Evolutionary conservation across 2,113 vertebrate species (phyloP).

Genomic region (Neolamprologus devosi): DNA sequence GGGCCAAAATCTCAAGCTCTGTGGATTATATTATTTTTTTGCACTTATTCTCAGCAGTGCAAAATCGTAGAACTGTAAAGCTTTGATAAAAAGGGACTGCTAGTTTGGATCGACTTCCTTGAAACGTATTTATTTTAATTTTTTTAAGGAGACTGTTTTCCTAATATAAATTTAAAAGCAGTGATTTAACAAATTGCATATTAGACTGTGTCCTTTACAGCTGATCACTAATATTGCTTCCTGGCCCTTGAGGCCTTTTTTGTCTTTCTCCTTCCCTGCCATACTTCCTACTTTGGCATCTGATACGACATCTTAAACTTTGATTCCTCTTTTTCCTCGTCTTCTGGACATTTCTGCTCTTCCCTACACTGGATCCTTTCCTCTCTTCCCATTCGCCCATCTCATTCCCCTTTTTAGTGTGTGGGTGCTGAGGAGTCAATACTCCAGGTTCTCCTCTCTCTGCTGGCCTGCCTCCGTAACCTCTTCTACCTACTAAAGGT

Average conservation of each 20-base stretch:
- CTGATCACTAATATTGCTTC: background rate
- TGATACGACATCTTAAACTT: background rate
- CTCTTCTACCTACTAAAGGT: slow-evolving; percentile 99
- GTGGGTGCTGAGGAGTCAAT: slow-evolving; percentile 86
- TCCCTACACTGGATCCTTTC: background rate
- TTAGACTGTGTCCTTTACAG: background rate
- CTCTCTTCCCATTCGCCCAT: slow-evolving; percentile 40
- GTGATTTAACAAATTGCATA: background rate
- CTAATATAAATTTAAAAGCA: background rate
- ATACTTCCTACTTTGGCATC: background rate
- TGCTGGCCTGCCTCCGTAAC: slow-evolving; percentile 95
- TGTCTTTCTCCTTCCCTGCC: background rate
- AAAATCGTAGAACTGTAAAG: background rate
- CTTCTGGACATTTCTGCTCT: background rate
- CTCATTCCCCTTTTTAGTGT: slow-evolving; percentile 79
- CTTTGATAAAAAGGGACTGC: background rate
- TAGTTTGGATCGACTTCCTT: background rate
- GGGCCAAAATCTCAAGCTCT: background rate
- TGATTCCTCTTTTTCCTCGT: background rate
- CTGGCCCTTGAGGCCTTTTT: background rate
- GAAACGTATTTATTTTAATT: accelerated
- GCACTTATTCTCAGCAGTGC: background rate
- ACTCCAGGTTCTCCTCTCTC: slow-evolving; percentile 91
- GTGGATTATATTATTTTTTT: background rate
- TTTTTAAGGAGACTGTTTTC: background rate